These are phyloP conservation scores for Hystrix brachyura DNA, from an alignment of 2,113 vertebrate species.

Conservation along the genomic window DNA sequence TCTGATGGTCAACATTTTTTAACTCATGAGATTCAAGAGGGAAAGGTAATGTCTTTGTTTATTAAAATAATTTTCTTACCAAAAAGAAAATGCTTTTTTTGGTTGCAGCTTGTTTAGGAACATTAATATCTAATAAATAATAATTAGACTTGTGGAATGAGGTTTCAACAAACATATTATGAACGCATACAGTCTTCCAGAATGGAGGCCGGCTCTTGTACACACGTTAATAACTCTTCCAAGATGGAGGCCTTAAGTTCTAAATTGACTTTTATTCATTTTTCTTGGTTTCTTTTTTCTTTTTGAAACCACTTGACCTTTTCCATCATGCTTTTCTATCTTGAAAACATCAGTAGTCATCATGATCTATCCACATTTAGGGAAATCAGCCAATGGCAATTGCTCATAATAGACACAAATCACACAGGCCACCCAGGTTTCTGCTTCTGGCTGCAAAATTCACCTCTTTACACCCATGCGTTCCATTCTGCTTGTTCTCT, in stretches of 20 bases:
- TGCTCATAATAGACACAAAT: neutral
- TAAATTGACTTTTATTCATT: constrained; percentile 52
- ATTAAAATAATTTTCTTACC: constrained; percentile 64
- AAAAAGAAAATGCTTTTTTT: constrained; percentile 64
- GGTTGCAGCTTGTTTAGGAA: neutral
- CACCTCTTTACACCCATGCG: neutral
- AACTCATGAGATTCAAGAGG: constrained; percentile 32
- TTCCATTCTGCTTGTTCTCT: neutral
- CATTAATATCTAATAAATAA: constrained; percentile 29
- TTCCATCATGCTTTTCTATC: neutral
- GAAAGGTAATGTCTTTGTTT: neutral
- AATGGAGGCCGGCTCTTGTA: neutral
- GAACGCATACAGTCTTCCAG: neutral
- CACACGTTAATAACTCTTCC: neutral
- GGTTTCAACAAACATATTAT: neutral
- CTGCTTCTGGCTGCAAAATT: neutral
- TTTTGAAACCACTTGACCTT: constrained; percentile 11
- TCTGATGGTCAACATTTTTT: constrained; percentile 37
- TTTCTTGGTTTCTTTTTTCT: neutral
- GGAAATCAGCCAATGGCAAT: neutral
- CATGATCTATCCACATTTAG: neutral
- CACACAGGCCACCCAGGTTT: neutral
- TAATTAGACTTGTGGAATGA: constrained; percentile 10
- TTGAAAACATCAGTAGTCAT: constrained; percentile 40
- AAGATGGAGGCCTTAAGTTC: neutral